phyloP scores from a whole-genome alignment of 1,140 invertebrate genomes.

The Sminthurinus signatus region DNA sequence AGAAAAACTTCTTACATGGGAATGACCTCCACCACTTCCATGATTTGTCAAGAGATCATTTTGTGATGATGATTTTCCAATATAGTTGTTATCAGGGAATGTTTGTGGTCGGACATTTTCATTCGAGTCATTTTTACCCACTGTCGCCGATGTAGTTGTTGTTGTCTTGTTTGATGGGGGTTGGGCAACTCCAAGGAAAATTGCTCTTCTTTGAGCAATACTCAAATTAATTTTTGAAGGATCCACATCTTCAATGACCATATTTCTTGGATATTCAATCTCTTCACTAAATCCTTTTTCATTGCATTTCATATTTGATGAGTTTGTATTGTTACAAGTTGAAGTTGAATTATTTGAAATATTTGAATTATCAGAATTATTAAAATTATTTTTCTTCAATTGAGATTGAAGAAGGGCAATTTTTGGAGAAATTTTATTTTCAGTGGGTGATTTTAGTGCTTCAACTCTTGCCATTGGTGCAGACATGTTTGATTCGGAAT shows the following conservation, averaged over 20 bases:
- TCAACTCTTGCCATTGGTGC: slow-evolving; percentile 51
- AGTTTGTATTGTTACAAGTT: too few relatives aligned
- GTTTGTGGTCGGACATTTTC: not conserved
- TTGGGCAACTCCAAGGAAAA: slow-evolving; percentile 19
- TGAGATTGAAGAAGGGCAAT: slow-evolving; percentile 27
- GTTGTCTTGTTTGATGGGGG: not conserved
- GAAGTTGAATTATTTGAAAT: not conserved
- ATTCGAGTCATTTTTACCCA: not conserved
- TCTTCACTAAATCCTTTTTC: not conserved
- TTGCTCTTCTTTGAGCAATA: slow-evolving; percentile 24
- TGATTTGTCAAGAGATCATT: slow-evolving; percentile 10
- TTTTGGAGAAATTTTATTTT: slow-evolving; percentile 30
- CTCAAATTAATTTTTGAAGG: slow-evolving; percentile 16
- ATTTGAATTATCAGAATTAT: not conserved
- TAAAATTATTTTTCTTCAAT: slow-evolving; percentile 10
- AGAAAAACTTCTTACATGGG: too few relatives aligned
- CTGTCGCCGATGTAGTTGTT: slow-evolving; percentile 4
- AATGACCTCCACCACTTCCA: not conserved
- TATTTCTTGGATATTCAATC: not conserved
- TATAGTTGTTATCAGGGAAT: not conserved
- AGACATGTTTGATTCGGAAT: slow-evolving; percentile 74
- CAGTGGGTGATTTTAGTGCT: slow-evolving; percentile 34
- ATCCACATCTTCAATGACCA: slow-evolving; percentile 4
- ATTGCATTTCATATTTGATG: not conserved
- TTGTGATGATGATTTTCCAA: slow-evolving; percentile 3